Base-by-base conservation (phyloP, 1,140 invertebrate genomes). In the Muscidifurax raptorellus region DNA sequence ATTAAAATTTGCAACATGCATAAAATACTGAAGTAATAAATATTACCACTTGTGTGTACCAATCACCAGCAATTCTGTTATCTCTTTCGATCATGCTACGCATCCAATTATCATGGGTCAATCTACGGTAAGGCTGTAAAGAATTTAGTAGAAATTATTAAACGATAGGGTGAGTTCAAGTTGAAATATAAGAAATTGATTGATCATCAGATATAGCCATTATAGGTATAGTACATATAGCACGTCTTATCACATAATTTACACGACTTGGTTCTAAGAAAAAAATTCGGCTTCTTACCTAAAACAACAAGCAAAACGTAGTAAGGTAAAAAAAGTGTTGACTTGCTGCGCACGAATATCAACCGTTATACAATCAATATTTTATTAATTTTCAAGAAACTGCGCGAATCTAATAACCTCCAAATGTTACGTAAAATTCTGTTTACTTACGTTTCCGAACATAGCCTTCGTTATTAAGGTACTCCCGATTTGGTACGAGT, bases 361-460 rank as follows among this genome's bases (percentile, higher is more conserved):
- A 9, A 40, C 9, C 10, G 36, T 40, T 32, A 2, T 40, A 10
- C 36, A 40, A 40, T 9, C 36, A 9, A 40, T 40, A 40, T 6
- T 6, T 32, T 32, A 32, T 32, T 6, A 9, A 40, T 10, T n/a
- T n/a, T 59, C 6, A 6, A 18, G 22, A 59, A 59, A 6, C 18
- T 7, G 6, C 52, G 3, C 5, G 13, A 3, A 52, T 6, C 2
- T 83, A 83, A 83, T 83, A 83, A 83, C 59, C 59, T 78, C 0
- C 32, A 78, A 78, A 52, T 22, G 36, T 83, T 84, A 79, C 28
- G 44, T 72, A 78, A 84, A 83, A 25, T 27, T 10, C n/a, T 22
- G 28, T 59, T 52, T 69, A 86, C 88, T 87, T 85, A 89, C 88
- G 0, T 72, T 72, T 28, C 85, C 86, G 0, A 1, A 15, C 1